Evolutionary conservation across 2,888 invertebrate genomes (phyloP).

Genomic region (Phanerotoma sp.): DNA sequence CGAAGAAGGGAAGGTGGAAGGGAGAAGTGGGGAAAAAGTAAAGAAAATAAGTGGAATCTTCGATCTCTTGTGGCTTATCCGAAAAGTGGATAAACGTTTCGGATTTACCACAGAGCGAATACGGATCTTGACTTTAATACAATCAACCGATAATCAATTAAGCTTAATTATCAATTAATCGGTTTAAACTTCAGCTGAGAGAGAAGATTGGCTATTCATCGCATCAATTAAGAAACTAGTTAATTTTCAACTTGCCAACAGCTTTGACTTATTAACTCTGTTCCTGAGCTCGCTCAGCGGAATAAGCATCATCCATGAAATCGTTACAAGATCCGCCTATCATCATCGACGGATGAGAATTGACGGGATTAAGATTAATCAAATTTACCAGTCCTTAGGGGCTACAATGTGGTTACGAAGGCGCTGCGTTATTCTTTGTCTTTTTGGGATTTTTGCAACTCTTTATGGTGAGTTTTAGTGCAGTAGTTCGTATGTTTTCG

Average conservation of each 20-base stretch:
- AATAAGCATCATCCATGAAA: slow-evolving; percentile 12
- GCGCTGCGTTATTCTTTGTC: slow-evolving; percentile 40
- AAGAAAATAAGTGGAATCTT: slow-evolving; percentile 14
- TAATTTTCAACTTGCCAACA: neutral
- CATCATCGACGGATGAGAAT: slow-evolving; percentile 19
- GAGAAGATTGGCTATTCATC: slow-evolving; percentile 28
- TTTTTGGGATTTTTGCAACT: slow-evolving; percentile 43
- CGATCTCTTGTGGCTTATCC: slow-evolving; percentile 24
- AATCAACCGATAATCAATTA: slow-evolving; percentile 36
- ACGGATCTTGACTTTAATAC: slow-evolving; percentile 32
- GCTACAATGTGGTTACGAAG: slow-evolving; percentile 40
- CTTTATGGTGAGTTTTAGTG: slow-evolving; percentile 47
- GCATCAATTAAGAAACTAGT: slow-evolving; percentile 24
- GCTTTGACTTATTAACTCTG: neutral
- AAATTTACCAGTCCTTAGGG: slow-evolving; percentile 11
- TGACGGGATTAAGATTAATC: slow-evolving; percentile 8
- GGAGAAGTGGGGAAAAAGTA: slow-evolving; percentile 38
- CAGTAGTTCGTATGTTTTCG: no score
- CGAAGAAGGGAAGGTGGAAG: no score
- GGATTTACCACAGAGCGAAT: slow-evolving; percentile 10
- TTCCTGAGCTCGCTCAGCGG: neutral
- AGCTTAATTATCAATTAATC: slow-evolving; percentile 23
- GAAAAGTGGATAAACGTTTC: slow-evolving; percentile 19
- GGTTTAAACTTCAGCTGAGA: neutral
- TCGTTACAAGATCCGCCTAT: slow-evolving; percentile 14